phyloP scores from a whole-genome alignment of 2,888 invertebrate species.

The Phaedon cochleariae region DNA sequence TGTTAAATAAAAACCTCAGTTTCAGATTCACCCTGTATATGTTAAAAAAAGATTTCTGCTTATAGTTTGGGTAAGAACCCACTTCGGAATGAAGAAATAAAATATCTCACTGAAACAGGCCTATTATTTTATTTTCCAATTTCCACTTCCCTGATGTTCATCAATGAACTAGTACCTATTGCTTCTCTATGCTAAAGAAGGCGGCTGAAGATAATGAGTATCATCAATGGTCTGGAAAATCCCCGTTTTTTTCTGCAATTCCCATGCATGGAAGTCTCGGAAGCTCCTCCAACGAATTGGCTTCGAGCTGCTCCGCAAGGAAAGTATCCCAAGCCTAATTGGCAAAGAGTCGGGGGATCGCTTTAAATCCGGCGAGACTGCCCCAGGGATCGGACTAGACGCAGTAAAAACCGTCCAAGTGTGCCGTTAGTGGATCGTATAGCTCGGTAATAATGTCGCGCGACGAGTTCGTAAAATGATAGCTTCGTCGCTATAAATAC shows the following conservation, averaged over 20 bases:
- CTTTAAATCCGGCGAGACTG: constrained; percentile 49
- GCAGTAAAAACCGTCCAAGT: constrained; percentile 50
- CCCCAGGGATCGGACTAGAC: constrained; percentile 45
- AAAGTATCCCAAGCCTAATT: constrained; percentile 45
- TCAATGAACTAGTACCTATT: no score
- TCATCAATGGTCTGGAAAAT: background rate
- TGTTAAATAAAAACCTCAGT: no score
- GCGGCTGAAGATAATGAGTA: background rate
- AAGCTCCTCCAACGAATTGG: constrained; percentile 8
- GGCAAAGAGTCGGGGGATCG: constrained; percentile 50
- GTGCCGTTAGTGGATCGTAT: constrained; percentile 50
- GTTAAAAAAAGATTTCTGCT: no score
- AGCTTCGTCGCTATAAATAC: constrained; percentile 42
- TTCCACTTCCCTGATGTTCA: no score
- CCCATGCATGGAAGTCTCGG: background rate
- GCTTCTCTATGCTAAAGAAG: no score
- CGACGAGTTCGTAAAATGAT: constrained; percentile 51
- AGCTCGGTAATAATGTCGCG: constrained; percentile 50
- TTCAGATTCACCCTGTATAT: no score
- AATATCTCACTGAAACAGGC: no score
- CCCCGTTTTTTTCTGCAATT: background rate
- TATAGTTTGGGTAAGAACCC: no score
- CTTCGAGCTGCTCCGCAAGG: constrained; percentile 7
- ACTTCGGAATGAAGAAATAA: no score
- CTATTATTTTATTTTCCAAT: no score